These are phyloP conservation scores for Pseudomugil tenellus DNA, from an alignment of 2,797 vertebrate species.

Conservation along the genomic window DNA sequence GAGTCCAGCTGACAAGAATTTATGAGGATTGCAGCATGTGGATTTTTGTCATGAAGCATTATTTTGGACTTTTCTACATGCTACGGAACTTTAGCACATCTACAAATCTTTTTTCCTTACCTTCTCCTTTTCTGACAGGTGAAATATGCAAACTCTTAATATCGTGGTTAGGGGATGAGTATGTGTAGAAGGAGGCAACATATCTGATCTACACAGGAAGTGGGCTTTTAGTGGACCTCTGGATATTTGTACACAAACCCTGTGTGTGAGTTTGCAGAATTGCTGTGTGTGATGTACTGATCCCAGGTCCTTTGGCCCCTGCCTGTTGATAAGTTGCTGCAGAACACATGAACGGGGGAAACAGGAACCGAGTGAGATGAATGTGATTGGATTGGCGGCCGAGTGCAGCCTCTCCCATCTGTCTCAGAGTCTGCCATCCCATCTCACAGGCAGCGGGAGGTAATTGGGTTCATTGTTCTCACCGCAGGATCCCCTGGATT, in stretches of 20 bases:
- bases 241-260: constrained; percentile 44
- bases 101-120: constrained; percentile 24
- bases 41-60: too few relatives aligned
- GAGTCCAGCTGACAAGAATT: too few relatives aligned
- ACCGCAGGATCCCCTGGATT: constrained; percentile 87
- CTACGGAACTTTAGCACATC: too few relatives aligned
- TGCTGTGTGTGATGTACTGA: constrained; percentile 75
- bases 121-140: constrained; percentile 43
- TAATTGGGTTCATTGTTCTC: constrained; percentile 92
- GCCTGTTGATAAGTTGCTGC: constrained; percentile 86
- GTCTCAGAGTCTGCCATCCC: constrained; percentile 88
- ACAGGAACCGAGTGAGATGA: constrained; percentile 81
- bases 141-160: constrained; percentile 52
- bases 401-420: constrained; percentile 87
- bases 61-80: too few relatives aligned
- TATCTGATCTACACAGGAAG: constrained; percentile 6
- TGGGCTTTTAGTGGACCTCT: constrained; percentile 46
- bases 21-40: too few relatives aligned
- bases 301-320: constrained; percentile 76
- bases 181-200: constrained; percentile 31
- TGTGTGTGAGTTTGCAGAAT: constrained; percentile 57
- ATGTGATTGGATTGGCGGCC: constrained; percentile 88
- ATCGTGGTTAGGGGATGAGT: constrained; percentile 38
- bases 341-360: constrained; percentile 76
- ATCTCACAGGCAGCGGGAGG: constrained; percentile 87